Conservation (phyloP, 2,797 vertebrate species). For the Crocidura indochinensis region DNA sequence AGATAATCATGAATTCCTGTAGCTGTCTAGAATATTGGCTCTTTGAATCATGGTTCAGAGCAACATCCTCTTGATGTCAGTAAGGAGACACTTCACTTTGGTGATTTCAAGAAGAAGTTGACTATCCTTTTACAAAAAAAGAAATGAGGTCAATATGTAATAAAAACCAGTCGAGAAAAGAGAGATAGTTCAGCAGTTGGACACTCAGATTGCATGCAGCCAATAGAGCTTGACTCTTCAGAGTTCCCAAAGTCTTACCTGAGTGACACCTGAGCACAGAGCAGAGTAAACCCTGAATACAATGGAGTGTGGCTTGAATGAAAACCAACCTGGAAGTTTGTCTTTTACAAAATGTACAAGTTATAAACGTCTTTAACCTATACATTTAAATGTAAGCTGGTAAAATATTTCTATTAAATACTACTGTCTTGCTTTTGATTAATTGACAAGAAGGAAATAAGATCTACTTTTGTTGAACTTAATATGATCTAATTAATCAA, state of each 20-base stretch:
- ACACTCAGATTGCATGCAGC: too few species aligned
- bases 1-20: background rate
- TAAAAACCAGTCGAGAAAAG: background rate
- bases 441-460: background rate
- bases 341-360: background rate
- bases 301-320: too few species aligned
- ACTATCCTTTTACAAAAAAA: background rate
- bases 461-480: conserved; percentile 53
- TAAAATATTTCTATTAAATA: background rate
- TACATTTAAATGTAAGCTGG: background rate
- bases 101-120: conserved; percentile 40
- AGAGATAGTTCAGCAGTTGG: too few species aligned
- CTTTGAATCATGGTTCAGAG: background rate
- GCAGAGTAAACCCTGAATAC: too few species aligned
- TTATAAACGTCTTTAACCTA: conserved; percentile 3
- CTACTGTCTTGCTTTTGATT: conserved; percentile 36
- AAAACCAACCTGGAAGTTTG: background rate
- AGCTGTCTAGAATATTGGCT: background rate
- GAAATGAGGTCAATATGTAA: background rate
- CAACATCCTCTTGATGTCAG: background rate
- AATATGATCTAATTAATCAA: conserved; percentile 43
- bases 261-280: background rate
- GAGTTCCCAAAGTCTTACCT: too few species aligned
- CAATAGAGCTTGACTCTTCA: too few species aligned
- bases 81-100: background rate